Evolutionary conservation across 1,140 invertebrate genomes (phyloP).

Genomic region (Eumeta japonica): DNA sequence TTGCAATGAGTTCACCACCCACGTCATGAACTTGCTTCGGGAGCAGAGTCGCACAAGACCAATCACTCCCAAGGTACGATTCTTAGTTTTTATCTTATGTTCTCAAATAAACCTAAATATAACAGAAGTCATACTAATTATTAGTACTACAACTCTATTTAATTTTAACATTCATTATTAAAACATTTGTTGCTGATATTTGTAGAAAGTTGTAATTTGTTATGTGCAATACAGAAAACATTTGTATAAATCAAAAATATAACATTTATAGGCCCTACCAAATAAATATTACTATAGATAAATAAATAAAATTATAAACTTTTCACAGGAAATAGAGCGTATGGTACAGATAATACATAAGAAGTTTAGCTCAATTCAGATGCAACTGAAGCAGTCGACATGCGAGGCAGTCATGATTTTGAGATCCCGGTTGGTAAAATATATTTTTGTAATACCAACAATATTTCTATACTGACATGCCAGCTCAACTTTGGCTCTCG

Average conservation of each 20-base stretch:
- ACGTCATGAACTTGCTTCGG: conserved; percentile 96
- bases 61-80: conserved; percentile 72
- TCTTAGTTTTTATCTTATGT: too few species aligned
- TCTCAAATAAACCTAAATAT: neutral
- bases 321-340: conserved; percentile 93
- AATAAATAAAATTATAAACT: too few species aligned
- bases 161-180: too few species aligned
- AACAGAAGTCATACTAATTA: neutral
- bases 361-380: conserved; percentile 99
- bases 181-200: too few species aligned
- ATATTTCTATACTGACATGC: conserved; percentile 4
- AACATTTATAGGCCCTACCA: too few species aligned
- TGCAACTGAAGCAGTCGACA: conserved; percentile 99
- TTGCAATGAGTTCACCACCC: conserved; percentile 99
- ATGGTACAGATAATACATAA: conserved; percentile 99
- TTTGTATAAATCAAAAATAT: too few species aligned
- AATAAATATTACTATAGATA: too few species aligned
- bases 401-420: conserved; percentile 99
- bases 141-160: too few species aligned
- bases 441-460: neutral
- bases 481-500: conserved; percentile 30
- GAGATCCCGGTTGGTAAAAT: conserved; percentile 61
- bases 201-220: too few species aligned
- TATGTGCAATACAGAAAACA: too few species aligned
- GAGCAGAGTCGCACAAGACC: conserved; percentile 97